Evolutionary conservation across 2,888 invertebrate genomes (phyloP).

Genomic region (Cryptocephalus primarius): DNA sequence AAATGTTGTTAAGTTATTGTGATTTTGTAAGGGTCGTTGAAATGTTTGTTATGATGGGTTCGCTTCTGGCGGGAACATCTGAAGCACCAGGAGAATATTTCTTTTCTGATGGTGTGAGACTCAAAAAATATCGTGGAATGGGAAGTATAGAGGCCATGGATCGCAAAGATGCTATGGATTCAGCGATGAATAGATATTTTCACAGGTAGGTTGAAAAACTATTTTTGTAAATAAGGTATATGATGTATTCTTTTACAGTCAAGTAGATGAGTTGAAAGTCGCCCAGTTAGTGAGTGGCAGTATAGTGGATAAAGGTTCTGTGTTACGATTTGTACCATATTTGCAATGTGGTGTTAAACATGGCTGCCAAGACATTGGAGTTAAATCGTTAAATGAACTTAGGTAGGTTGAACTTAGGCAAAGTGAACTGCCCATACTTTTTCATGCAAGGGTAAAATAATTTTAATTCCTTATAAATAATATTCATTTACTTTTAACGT

Average conservation of each 20-base stretch:
- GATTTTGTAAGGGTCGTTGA: too few species aligned
- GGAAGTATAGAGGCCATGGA: slow-evolving; percentile 99
- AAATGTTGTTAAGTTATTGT: too few species aligned
- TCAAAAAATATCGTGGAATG: slow-evolving; percentile 99
- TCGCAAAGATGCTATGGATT: slow-evolving; percentile 72
- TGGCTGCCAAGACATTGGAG: slow-evolving; percentile 95
- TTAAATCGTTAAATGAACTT: slow-evolving; percentile 54
- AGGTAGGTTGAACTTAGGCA: too few species aligned
- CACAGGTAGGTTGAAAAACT: slow-evolving; percentile 9
- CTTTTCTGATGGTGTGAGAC: slow-evolving; percentile 92
- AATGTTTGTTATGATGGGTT: slow-evolving; percentile 93
- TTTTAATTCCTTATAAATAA: too few species aligned
- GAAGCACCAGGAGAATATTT: slow-evolving; percentile 99
- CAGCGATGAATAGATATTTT: slow-evolving; percentile 68
- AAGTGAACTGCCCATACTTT: too few species aligned
- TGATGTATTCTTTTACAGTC: slow-evolving; percentile 49
- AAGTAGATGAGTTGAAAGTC: slow-evolving; percentile 90
- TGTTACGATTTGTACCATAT: slow-evolving; percentile 90
- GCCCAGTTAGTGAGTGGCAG: slow-evolving; percentile 98
- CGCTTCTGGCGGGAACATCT: slow-evolving; percentile 91
- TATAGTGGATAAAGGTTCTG: slow-evolving; percentile 96
- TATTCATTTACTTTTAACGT: too few species aligned
- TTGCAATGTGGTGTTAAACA: slow-evolving; percentile 91
- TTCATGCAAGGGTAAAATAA: too few species aligned
- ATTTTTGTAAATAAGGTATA: neutral